Evolutionary conservation across 2,888 invertebrate species (phyloP).

Genomic region (Callimorpha dominula): DNA sequence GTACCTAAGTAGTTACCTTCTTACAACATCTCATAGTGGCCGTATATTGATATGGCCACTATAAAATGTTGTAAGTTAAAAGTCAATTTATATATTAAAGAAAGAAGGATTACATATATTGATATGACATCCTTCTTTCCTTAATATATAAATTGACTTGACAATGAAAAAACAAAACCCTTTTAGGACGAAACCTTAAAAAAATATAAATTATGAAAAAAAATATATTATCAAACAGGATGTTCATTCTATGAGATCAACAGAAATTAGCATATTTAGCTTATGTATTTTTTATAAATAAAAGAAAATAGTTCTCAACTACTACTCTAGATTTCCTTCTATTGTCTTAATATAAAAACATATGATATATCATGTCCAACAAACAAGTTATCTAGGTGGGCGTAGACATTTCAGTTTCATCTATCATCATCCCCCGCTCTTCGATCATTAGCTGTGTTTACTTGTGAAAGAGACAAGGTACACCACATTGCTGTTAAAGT

Average conservation of each 20-base stretch:
- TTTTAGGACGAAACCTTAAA: too few species aligned
- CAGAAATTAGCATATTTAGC: neutral
- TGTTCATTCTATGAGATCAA: neutral
- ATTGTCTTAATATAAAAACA: constrained; percentile 31
- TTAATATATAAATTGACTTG: too few species aligned
- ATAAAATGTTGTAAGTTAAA: too few species aligned
- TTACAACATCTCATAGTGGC: too few species aligned
- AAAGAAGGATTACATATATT: too few species aligned
- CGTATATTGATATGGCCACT: too few species aligned
- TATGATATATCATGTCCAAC: constrained; percentile 50
- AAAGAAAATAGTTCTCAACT: too few species aligned
- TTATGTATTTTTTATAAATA: neutral
- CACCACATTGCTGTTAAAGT: constrained; percentile 82
- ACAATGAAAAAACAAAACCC: too few species aligned
- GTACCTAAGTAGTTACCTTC: too few species aligned
- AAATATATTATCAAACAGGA: neutral
- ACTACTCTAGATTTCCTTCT: neutral
- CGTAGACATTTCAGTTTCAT: constrained; percentile 82
- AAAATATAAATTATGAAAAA: neutral
- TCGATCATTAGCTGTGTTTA: constrained; percentile 84
- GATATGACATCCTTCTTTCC: too few species aligned
- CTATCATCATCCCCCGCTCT: constrained; percentile 80
- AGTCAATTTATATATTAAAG: too few species aligned
- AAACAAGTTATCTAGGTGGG: constrained; percentile 70
- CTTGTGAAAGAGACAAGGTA: constrained; percentile 76